Evolutionary conservation across 2,113 vertebrate genomes (phyloP).

Genomic region (Anthoscopus minutus): DNA sequence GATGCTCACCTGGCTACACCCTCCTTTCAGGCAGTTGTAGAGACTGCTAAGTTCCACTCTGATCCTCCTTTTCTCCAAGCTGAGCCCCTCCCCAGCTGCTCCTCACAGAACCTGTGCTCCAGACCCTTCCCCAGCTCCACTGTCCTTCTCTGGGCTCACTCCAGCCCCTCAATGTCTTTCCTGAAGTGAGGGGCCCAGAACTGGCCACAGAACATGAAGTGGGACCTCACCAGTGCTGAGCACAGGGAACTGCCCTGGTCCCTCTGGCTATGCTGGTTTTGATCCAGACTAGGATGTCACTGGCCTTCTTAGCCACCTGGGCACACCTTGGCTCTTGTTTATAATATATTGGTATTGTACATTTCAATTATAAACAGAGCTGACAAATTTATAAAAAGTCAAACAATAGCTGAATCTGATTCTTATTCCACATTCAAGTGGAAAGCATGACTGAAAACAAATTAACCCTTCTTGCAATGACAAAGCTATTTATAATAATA

Average conservation of each 20-base stretch:
- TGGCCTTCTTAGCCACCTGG: background rate
- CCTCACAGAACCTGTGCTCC: background rate
- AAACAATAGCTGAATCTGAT: background rate
- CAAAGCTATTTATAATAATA: background rate
- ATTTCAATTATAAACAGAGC: background rate
- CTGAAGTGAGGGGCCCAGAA: background rate
- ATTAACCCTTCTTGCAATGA: background rate
- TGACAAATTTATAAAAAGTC: background rate
- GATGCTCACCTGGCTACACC: accelerated
- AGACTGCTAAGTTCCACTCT: accelerated
- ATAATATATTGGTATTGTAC: too few species aligned
- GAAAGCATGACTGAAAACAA: background rate
- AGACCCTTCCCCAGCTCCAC: background rate
- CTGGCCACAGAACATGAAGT: background rate
- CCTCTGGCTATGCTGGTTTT: background rate
- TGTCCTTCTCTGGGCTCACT: accelerated
- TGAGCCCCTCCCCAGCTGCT: background rate
- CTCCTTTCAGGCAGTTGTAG: background rate
- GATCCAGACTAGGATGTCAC: background rate
- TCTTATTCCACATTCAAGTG: background rate
- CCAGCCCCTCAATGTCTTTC: background rate
- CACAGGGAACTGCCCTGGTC: background rate
- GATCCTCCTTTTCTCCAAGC: background rate
- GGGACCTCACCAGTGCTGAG: background rate
- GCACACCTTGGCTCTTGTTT: background rate